A percentile compares a stretch with the other conserved stretches of the same genome.
Conservation (phyloP, 2,113 vertebrate species). For the Crotalus helleri region DNA sequence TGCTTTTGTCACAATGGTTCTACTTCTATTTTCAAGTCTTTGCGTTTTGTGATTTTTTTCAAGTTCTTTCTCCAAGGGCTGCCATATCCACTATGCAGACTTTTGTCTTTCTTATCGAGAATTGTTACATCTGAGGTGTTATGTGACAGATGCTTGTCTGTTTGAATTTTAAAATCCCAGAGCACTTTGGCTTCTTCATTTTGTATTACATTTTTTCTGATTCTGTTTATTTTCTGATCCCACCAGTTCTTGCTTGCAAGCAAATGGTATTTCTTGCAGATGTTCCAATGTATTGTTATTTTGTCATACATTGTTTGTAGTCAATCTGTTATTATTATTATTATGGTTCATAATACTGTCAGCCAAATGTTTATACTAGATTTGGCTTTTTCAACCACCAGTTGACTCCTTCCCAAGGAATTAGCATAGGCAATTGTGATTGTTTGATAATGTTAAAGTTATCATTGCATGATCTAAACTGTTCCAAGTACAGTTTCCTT, state of each 20-base stretch:
- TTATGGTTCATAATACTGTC: neutral
- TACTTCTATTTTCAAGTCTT: neutral
- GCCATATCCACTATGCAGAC: neutral
- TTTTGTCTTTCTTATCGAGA: neutral
- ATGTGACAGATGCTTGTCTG: neutral
- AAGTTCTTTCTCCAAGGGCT: neutral
- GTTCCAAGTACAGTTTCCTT: neutral
- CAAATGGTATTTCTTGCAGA: neutral
- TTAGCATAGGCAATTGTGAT: neutral
- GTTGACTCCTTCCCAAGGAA: neutral
- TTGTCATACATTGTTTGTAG: neutral
- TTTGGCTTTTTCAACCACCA: neutral
- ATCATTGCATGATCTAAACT: neutral
- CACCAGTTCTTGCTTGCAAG: neutral
- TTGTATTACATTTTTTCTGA: neutral
- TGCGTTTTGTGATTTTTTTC: neutral
- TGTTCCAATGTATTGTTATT: too few relatives aligned
- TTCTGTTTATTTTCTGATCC: neutral
- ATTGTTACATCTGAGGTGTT: neutral
- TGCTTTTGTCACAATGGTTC: neutral
- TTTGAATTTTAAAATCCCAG: neutral
- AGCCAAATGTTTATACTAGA: neutral
- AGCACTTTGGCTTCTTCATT: neutral
- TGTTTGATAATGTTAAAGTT: neutral
- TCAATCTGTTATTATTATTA: neutral